Percentiles rank a stretch among this genome's conserved stretches.
These are phyloP conservation scores for Enteromius trimaculatus DNA, from an alignment of 2,797 vertebrate genomes.

Conservation along the genomic window DNA sequence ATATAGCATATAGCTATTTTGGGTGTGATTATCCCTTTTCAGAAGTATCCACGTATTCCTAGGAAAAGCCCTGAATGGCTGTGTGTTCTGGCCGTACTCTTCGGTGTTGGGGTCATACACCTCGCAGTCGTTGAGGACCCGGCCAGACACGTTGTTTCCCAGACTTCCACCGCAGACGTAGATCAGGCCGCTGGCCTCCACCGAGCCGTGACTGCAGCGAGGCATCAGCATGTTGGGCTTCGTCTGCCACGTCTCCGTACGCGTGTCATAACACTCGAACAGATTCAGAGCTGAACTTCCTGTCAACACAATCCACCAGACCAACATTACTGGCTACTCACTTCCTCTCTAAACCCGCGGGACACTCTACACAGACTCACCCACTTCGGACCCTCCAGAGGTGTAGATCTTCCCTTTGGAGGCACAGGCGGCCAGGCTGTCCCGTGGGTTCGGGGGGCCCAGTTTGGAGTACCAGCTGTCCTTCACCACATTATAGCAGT, in stretches of 20 bases:
- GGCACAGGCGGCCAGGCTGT: constrained; percentile 95
- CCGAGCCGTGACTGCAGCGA: constrained; percentile 94
- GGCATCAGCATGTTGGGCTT: constrained; percentile 95
- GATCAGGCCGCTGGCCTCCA: constrained; percentile 91
- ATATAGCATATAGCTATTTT: no score
- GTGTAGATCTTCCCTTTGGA: constrained; percentile 98
- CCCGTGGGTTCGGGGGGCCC: constrained; percentile 93
- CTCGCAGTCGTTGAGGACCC: constrained; percentile 94
- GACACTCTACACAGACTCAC: constrained; percentile 68
- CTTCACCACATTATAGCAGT: constrained; percentile 98
- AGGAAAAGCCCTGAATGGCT: not conserved
- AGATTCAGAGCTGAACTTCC: constrained; percentile 94
- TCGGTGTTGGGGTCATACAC: constrained; percentile 93
- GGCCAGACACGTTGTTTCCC: constrained; percentile 94
- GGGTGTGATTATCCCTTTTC: not conserved
- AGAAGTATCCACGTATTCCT: not conserved
- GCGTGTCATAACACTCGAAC: constrained; percentile 96
- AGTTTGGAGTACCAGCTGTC: constrained; percentile 99
- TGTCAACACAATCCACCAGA: constrained; percentile 65
- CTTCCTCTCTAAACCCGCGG: not conserved
- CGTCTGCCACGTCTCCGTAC: constrained; percentile 95
- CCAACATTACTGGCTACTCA: not conserved
- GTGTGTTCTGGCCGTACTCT: constrained; percentile 78
- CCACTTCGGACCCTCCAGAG: constrained; percentile 97
- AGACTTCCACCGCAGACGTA: constrained; percentile 96